Evolutionary conservation across 2,888 invertebrate species (phyloP).

Genomic region (Eilema griseolum): DNA sequence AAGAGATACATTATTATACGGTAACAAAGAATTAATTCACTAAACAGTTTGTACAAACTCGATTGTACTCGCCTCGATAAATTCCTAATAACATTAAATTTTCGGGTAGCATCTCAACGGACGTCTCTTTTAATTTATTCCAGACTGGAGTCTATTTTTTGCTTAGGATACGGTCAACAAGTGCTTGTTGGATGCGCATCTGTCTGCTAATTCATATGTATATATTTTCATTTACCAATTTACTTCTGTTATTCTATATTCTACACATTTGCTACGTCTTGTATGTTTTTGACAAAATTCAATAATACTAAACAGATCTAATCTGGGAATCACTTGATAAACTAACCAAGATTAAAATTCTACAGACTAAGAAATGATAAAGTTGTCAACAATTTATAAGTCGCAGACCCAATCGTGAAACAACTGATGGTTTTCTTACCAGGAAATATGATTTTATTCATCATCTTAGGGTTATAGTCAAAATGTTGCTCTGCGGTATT

Average conservation of each 20-base stretch:
- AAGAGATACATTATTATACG: too few species aligned
- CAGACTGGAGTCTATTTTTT: background rate
- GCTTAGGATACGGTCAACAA: background rate
- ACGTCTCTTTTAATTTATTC: background rate
- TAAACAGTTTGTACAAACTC: too few species aligned
- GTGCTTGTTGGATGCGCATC: background rate
- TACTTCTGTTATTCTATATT: background rate
- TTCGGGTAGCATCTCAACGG: background rate
- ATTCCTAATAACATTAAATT: background rate
- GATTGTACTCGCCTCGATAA: too few species aligned
- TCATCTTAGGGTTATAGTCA: background rate
- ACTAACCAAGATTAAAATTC: background rate
- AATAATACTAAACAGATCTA: background rate
- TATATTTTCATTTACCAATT: background rate
- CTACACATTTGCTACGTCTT: background rate
- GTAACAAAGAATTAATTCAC: too few species aligned
- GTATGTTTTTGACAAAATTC: background rate
- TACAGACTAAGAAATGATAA: too few species aligned
- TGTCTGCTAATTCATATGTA: background rate
- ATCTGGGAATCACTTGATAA: background rate
- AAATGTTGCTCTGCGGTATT: background rate
- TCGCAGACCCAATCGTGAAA: background rate
- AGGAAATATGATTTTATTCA: background rate
- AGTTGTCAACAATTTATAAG: background rate
- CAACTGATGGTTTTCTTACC: background rate